Evolutionary conservation across 2,113 vertebrate species (phyloP).

Genomic region (Oncorhynchus kisutch): DNA sequence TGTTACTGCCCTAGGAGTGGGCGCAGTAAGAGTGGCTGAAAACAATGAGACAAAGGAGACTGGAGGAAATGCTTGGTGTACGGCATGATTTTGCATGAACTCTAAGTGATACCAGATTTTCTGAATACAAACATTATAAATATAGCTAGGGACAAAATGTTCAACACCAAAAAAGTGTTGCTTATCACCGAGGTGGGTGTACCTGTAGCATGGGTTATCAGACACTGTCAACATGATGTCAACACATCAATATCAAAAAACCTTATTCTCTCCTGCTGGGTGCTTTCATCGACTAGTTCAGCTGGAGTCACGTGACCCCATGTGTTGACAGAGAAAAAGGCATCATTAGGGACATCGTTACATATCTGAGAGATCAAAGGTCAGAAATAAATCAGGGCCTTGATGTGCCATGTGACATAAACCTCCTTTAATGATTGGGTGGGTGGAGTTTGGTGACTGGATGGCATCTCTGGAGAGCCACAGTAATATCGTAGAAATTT

Average conservation of each 20-base stretch:
- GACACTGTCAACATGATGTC: conserved; percentile 19
- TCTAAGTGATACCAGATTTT: neutral
- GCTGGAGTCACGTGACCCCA: conserved; percentile 40
- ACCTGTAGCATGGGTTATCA: neutral
- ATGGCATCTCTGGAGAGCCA: neutral
- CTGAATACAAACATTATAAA: neutral
- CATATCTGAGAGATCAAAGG: conserved; percentile 37
- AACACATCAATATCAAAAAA: conserved; percentile 42
- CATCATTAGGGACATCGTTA: conserved; percentile 50
- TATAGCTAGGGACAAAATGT: neutral
- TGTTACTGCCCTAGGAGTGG: too few relatives aligned
- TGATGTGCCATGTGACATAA: conserved; percentile 25
- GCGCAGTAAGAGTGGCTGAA: too few relatives aligned
- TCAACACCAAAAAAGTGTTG: neutral
- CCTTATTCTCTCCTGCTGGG: neutral
- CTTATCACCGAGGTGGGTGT: conserved; percentile 24
- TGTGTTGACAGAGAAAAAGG: conserved; percentile 52
- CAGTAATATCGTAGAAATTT: neutral
- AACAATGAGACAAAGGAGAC: too few relatives aligned
- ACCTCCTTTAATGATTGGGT: conserved; percentile 16
- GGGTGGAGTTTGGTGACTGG: neutral
- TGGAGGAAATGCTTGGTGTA: too few relatives aligned
- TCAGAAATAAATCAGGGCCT: conserved; percentile 33
- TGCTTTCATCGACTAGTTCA: conserved; percentile 41
- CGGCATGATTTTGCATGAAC: too few relatives aligned